phyloP scores from a whole-genome alignment of 1,140 invertebrate species.

The Idris sp. region DNA sequence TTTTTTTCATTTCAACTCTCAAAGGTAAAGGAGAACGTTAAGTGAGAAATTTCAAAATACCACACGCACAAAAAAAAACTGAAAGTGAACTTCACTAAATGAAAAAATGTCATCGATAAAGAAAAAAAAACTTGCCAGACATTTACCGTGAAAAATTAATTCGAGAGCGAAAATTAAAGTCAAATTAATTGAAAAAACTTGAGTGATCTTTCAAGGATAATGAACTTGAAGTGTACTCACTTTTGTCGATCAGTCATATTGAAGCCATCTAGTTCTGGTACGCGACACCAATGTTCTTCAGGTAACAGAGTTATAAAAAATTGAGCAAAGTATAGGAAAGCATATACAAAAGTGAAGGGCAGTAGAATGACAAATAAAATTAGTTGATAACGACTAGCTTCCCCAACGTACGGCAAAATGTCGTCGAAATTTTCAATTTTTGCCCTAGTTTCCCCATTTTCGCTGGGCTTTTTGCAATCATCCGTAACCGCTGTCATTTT shows the following conservation, averaged over 20 bases:
- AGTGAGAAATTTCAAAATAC: no score
- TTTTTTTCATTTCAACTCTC: no score
- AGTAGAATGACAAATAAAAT: slow-evolving; percentile 91
- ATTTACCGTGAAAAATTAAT: no score
- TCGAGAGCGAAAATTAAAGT: no score
- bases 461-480: slow-evolving; percentile 67
- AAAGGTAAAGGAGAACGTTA: no score
- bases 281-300: slow-evolving; percentile 87
- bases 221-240: slow-evolving; percentile 71
- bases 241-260: slow-evolving; percentile 74
- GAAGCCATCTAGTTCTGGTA: slow-evolving; percentile 81
- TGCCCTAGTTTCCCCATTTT: slow-evolving; percentile 67
- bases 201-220: no score
- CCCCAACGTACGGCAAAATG: slow-evolving; percentile 89
- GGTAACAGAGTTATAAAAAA: slow-evolving; percentile 90
- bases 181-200: no score
- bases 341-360: slow-evolving; percentile 90
- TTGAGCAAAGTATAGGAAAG: slow-evolving; percentile 91
- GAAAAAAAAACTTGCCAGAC: no score
- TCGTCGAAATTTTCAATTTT: slow-evolving; percentile 88
- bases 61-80: no score
- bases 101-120: no score
- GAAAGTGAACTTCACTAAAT: no score
- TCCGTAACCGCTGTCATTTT: slow-evolving; percentile 72
- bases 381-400: slow-evolving; percentile 92